A percentile compares a stretch with the other conserved stretches of the same genome.
Conservation (phyloP, 2,888 invertebrate genomes). For the Nesidiocoris tenuis region DNA sequence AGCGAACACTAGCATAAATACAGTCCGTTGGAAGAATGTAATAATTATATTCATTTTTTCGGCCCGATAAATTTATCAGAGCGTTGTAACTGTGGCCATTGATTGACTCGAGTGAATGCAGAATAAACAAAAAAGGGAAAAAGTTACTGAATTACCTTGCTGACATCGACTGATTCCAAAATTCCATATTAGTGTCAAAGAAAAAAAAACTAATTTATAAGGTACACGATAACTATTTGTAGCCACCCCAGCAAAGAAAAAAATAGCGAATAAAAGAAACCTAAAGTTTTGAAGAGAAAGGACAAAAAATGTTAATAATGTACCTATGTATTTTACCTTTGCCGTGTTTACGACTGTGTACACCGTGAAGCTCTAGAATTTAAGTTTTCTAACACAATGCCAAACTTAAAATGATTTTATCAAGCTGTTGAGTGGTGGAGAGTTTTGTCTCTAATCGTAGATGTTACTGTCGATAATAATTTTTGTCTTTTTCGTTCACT, state of each 20-base stretch:
- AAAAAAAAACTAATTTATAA: conserved; percentile 40
- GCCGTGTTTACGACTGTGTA: conserved; percentile 40
- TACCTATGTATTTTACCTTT: conserved; percentile 45
- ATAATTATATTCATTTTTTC: too few species aligned
- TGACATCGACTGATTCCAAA: conserved; percentile 48
- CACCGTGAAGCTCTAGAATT: conserved; percentile 39
- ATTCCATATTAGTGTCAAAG: conserved; percentile 49
- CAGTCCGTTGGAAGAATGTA: background rate
- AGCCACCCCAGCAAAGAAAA: conserved; percentile 38
- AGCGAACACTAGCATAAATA: background rate
- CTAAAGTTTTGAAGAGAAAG: background rate
- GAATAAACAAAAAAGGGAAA: conserved; percentile 14
- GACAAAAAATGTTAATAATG: conserved; percentile 28
- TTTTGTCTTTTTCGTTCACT: background rate
- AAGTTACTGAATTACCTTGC: conserved; percentile 29
- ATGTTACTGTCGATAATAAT: background rate
- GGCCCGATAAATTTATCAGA: background rate
- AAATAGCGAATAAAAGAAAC: conserved; percentile 14
- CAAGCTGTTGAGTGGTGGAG: conserved; percentile 16
- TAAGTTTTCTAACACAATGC: conserved; percentile 46
- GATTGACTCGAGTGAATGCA: conserved; percentile 20
- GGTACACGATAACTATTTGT: conserved; percentile 38
- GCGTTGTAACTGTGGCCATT: background rate
- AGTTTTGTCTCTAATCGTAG: conserved; percentile 37
- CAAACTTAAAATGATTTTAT: conserved; percentile 46